Base-by-base conservation (phyloP, 2,888 invertebrate genomes). In the Coleophora flavipennella region DNA sequence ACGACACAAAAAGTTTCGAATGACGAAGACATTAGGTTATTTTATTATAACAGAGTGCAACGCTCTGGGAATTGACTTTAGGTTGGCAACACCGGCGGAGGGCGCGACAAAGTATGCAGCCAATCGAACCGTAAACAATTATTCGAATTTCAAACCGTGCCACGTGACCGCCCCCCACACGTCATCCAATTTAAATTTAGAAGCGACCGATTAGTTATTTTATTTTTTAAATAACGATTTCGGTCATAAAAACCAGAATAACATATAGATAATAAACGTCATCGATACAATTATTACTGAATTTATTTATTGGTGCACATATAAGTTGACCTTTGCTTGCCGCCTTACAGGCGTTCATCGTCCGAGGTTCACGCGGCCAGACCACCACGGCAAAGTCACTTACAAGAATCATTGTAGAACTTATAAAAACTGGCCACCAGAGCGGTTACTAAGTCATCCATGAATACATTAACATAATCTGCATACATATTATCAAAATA, bases 331-430 rank as follows among this genome's bases (percentile, higher is more conserved):
- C 75, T n/a, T n/a, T n/a, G n/a, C n/a, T 75, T 77, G 70, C 50
- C 33, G 69, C 62, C 70, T 71, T 73, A 72, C 73, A 74, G 70
- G 68, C 72, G 20, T 20, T n/a, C n/a, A n/a, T 66, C 64, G 59
- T 43, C 49, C 56, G 65, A 20, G 20, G 20, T 20, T 66, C 65
- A 65, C 66, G 62, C 65, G 37, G 27, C 25, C 1, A 60, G 77
- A 75, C 77, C 79, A 77, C 78, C 77, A 58, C 69, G 49, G 55
- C 78, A 79, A 80, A 73, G 79, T 81, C 71, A 81, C 76, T 72
- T 75, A 75, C 72, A 69, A 72, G 65, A 78, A 66, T 79, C 77
- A 69, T 79, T 78, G 76, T 61, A 58, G 62, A 67, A 20, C 20
- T 20, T 4, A 20, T 70, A 67, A 56, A 73, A 73, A 66, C 65